Evolutionary conservation across 2,113 vertebrate species (phyloP).

Genomic region (Sisor rabdophorus): DNA sequence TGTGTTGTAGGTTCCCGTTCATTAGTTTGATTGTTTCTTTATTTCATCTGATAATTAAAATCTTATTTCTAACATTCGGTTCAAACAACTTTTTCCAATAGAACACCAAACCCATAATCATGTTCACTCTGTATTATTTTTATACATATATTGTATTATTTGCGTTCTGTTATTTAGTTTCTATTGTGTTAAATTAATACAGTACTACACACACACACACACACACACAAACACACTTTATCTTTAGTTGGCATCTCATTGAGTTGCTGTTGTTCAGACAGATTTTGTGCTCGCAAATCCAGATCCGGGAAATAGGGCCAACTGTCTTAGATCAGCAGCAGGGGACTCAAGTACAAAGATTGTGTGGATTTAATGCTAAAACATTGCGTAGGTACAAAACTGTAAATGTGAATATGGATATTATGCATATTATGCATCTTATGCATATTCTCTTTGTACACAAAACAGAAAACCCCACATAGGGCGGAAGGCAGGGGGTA

Average conservation of each 20-base stretch:
- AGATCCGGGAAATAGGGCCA: neutral
- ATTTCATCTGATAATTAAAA: neutral
- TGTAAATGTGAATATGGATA: too few relatives aligned
- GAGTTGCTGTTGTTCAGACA: slow-evolving; percentile 2
- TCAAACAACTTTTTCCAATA: slow-evolving; percentile 16
- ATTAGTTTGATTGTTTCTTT: neutral
- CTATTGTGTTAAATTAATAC: slow-evolving; percentile 32
- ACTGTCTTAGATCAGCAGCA: slow-evolving; percentile 17
- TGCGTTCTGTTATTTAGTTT: slow-evolving; percentile 26
- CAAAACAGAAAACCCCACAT: too few relatives aligned
- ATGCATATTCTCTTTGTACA: too few relatives aligned
- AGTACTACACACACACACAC: slow-evolving; percentile 9
- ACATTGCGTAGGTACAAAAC: too few relatives aligned
- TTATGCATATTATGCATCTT: too few relatives aligned
- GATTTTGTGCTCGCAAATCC: neutral
- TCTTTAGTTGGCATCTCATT: slow-evolving; percentile 25
- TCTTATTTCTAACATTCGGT: neutral
- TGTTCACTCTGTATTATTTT: slow-evolving; percentile 10
- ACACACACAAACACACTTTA: too few relatives aligned
- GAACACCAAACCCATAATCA: slow-evolving; percentile 22
- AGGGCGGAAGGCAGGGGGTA: too few relatives aligned
- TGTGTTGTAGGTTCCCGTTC: neutral
- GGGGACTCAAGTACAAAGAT: too few relatives aligned
- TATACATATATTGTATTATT: too few relatives aligned
- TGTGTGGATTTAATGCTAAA: too few relatives aligned